Percentiles rank a stretch among this genome's conserved stretches.
These are phyloP conservation scores for Neopipo cinnamomea DNA, from an alignment of 2,113 vertebrate species.

Conservation along the genomic window DNA sequence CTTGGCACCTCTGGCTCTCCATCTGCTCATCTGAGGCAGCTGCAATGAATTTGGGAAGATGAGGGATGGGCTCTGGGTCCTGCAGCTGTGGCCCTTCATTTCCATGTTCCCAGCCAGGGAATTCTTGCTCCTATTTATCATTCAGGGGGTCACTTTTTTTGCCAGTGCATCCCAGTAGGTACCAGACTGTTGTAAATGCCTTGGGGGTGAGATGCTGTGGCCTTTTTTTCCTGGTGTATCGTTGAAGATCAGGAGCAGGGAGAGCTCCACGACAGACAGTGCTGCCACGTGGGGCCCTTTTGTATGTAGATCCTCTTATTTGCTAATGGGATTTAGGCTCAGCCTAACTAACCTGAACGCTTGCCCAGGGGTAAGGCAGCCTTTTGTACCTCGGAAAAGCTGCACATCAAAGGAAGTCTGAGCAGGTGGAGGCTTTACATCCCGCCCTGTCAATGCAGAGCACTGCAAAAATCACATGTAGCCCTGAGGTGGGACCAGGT, in stretches of 20 bases:
- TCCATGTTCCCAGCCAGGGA: neutral
- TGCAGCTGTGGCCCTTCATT: neutral
- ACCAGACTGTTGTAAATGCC: neutral
- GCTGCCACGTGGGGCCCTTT: neutral
- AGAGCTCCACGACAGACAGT: neutral
- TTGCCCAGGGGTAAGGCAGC: neutral
- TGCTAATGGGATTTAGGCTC: neutral
- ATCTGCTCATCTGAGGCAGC: neutral
- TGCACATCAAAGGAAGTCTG: neutral
- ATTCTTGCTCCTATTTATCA: neutral
- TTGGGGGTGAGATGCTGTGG: neutral
- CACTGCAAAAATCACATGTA: neutral
- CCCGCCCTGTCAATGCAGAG: neutral
- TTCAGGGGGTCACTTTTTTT: neutral
- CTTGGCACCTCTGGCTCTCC: neutral
- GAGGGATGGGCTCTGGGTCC: neutral
- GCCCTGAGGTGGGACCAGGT: neutral
- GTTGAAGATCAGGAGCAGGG: neutral
- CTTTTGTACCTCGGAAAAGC: neutral
- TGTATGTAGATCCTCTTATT: neutral
- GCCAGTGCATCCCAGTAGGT: neutral
- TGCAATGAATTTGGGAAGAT: neutral
- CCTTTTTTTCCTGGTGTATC: neutral
- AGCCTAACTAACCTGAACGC: neutral
- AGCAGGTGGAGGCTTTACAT: neutral